Conservation (phyloP, 2,888 invertebrate species). For the Lasioglossum calceatum region DNA sequence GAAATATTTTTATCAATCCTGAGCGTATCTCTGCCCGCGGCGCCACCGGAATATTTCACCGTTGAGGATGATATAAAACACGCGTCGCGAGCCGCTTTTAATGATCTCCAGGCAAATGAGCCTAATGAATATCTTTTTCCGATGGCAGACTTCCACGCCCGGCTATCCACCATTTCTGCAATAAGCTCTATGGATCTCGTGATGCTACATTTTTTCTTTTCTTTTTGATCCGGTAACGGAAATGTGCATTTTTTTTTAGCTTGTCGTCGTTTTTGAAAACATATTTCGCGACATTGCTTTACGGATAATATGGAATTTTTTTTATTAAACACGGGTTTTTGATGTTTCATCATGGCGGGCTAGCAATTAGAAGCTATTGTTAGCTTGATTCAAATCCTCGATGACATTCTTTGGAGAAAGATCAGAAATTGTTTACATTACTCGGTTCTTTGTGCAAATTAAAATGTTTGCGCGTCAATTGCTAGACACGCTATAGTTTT, state of each 20-base stretch:
- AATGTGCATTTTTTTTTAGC: not conserved
- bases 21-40: not conserved
- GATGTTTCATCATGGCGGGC: not conserved
- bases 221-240: not conserved
- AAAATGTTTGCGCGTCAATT: no score
- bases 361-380: no score
- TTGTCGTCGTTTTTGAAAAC: not conserved
- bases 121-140: constrained; percentile 33
- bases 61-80: constrained; percentile 1
- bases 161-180: constrained; percentile 1
- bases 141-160: not conserved
- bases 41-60: constrained; percentile 5
- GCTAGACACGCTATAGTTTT: no score
- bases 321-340: not conserved
- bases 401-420: not conserved
- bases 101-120: constrained; percentile 25
- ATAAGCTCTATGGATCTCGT: not conserved
- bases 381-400: not conserved
- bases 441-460: no score
- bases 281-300: not conserved
- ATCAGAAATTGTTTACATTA: not conserved
- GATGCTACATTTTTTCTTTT: not conserved
- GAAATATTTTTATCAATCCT: constrained; percentile 50
- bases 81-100: constrained; percentile 20
- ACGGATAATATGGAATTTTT: not conserved